Evolutionary conservation across 1,140 invertebrate species (phyloP).

Genomic region (Oryzaephilus surinamensis): DNA sequence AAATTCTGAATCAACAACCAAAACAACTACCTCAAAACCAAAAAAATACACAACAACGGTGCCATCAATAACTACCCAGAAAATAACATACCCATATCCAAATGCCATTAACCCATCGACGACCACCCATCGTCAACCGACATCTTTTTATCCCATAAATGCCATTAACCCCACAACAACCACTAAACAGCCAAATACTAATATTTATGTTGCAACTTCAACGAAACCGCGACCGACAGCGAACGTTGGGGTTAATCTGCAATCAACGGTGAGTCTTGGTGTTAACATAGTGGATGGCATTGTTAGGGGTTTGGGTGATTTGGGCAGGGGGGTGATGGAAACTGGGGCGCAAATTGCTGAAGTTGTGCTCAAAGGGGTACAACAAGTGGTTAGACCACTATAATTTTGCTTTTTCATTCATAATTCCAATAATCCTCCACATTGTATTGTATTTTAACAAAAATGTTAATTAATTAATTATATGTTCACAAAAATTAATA

Average conservation of each 20-base stretch:
- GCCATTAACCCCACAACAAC: constrained; percentile 1
- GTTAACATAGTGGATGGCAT: constrained; percentile 22
- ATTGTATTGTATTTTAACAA: too few species aligned
- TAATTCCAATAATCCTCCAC: too few species aligned
- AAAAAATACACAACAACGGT: constrained; percentile 7
- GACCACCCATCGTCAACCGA: constrained; percentile 1
- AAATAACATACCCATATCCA: background rate
- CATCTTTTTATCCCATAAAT: background rate
- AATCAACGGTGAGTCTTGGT: constrained; percentile 19
- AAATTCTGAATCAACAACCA: constrained; percentile 4
- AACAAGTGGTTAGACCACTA: too few species aligned
- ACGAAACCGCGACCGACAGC: constrained; percentile 3
- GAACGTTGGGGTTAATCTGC: constrained; percentile 10
- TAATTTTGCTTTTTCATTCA: too few species aligned
- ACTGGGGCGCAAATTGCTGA: constrained; percentile 29
- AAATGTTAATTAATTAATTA: too few species aligned
- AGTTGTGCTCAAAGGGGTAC: too few species aligned
- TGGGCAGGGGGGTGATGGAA: constrained; percentile 26
- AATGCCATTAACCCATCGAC: too few species aligned
- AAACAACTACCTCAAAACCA: constrained; percentile 3
- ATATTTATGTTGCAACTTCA: constrained; percentile 5
- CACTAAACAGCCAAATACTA: constrained; percentile 6
- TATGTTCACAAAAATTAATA: too few species aligned
- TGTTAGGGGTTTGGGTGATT: constrained; percentile 19
- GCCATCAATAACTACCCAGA: constrained; percentile 3